Conservation (phyloP, 2,888 invertebrate species). For the Prosapia bicincta region DNA sequence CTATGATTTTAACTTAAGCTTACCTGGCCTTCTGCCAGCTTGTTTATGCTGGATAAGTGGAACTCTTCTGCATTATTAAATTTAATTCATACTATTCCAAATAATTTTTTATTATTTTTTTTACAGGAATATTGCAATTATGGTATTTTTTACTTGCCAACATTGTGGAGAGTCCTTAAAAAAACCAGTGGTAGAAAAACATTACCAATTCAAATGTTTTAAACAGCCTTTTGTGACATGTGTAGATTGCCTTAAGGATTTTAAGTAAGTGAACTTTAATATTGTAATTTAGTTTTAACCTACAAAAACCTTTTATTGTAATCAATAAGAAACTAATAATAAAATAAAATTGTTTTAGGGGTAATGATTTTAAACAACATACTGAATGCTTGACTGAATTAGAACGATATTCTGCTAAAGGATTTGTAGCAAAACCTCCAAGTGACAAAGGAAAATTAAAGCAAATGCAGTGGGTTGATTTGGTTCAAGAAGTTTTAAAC, state of each 20-base stretch:
- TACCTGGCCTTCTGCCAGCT: too few species aligned
- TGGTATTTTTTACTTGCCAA: constrained; percentile 95
- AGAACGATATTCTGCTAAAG: background rate
- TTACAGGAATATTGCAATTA: constrained; percentile 45
- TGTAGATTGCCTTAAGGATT: constrained; percentile 35
- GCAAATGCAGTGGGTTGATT: background rate
- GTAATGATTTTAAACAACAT: background rate
- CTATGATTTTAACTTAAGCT: too few species aligned
- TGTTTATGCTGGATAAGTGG: too few species aligned
- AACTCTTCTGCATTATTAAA: too few species aligned
- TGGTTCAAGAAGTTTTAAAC: background rate
- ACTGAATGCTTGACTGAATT: background rate
- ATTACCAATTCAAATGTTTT: constrained; percentile 46
- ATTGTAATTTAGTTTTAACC: too few species aligned
- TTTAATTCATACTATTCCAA: too few species aligned
- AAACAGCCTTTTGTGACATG: constrained; percentile 29
- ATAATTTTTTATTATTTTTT: background rate
- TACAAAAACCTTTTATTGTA: too few species aligned
- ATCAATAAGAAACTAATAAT: too few species aligned
- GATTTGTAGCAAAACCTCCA: background rate
- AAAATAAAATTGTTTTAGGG: background rate
- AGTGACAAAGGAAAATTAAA: background rate
- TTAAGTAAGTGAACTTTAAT: constrained; percentile 25
- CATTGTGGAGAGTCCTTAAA: constrained; percentile 88
- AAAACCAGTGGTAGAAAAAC: constrained; percentile 89